Conservation (phyloP, 2,797 vertebrate genomes). For the Enteromius unitaeniatus region DNA sequence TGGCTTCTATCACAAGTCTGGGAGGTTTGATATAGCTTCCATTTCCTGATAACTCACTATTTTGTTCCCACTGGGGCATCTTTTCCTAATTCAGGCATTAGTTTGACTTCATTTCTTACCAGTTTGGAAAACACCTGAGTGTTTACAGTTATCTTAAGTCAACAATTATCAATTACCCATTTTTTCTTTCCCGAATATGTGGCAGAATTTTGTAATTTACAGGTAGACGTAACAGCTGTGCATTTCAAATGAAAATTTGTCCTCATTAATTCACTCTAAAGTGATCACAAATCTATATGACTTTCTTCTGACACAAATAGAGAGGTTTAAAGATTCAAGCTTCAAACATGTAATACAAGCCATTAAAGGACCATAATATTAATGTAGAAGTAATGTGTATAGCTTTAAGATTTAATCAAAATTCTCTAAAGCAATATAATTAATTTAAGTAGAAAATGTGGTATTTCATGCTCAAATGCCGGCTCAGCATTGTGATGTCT, state of each 20-base stretch:
- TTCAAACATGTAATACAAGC: background rate
- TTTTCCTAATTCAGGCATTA: background rate
- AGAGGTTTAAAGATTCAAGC: background rate
- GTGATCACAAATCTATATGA: background rate
- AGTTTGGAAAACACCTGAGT: background rate
- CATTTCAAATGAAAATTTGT: background rate
- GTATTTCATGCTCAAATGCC: background rate
- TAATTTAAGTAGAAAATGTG: background rate
- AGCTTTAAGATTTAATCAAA: background rate
- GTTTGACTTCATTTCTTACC: background rate
- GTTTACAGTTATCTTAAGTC: no score
- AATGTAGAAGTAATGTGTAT: background rate
- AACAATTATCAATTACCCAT: background rate
- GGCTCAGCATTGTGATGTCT: no score
- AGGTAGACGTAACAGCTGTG: background rate
- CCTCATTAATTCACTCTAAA: background rate
- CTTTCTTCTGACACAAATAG: background rate
- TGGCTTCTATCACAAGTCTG: constrained; percentile 13
- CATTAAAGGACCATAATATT: background rate
- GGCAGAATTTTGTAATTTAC: background rate
- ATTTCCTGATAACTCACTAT: background rate
- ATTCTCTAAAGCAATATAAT: background rate
- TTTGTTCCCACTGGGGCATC: background rate
- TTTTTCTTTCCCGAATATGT: background rate
- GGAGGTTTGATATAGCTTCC: background rate